Conservation (phyloP, 23 tunicate species). For the Halocynthia aurantium region DNA sequence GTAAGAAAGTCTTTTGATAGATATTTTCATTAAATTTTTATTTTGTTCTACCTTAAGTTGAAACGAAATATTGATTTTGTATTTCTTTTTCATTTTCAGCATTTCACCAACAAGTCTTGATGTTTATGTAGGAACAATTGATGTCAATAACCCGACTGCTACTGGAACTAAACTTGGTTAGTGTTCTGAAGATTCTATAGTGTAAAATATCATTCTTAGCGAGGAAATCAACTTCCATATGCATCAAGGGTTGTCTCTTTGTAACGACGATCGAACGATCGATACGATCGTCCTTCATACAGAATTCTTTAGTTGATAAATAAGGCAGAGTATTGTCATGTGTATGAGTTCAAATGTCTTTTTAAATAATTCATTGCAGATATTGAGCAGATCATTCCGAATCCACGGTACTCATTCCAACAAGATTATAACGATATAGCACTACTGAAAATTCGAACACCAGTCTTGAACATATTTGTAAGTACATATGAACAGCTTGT, state of each 20-base stretch:
- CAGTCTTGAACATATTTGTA: not conserved
- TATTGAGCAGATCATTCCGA: slow-evolving; percentile 44
- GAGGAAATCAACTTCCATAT: too few relatives aligned
- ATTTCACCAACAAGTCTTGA: slow-evolving; percentile 26
- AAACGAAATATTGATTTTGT: slow-evolving; percentile 35
- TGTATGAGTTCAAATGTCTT: too few relatives aligned
- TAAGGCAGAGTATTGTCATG: not conserved
- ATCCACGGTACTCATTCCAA: slow-evolving; percentile 40
- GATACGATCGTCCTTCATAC: too few relatives aligned
- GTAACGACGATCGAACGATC: not conserved
- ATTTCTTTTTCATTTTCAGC: slow-evolving; percentile 8
- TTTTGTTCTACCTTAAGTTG: slow-evolving; percentile 3
- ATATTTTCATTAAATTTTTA: not conserved
- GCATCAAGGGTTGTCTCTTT: not conserved
- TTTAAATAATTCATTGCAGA: slow-evolving; percentile 21
- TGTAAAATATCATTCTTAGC: not conserved
- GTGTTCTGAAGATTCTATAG: not conserved
- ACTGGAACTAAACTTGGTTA: slow-evolving; percentile 32
- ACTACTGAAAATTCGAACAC: slow-evolving; percentile 17
- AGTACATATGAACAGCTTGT: not conserved
- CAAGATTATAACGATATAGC: slow-evolving; percentile 67
- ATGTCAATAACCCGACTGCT: slow-evolving; percentile 22
- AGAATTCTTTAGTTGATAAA: not conserved
- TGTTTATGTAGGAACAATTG: slow-evolving; percentile 35
- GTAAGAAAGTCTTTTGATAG: slow-evolving; percentile 4